Evolutionary conservation across 2,888 invertebrate species (phyloP), one percentile per base, ranked within the genome.

Genomic region (Taphrorychus bicolor): DNA sequence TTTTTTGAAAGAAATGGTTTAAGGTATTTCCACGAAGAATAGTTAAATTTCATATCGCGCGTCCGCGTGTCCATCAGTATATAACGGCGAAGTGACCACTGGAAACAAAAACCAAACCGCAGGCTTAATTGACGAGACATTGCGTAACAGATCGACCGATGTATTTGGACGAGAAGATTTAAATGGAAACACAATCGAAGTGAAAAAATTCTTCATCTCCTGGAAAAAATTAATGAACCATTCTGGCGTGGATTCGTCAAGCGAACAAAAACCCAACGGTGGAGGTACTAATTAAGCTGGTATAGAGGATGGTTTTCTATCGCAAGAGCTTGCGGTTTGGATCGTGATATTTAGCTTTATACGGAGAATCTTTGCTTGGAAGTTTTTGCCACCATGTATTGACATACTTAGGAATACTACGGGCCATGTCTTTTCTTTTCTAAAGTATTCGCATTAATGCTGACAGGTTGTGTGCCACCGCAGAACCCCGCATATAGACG

Each of bases 211-310:
- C 53, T 45, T 53, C 49, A 40, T 56, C 49, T 59, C 54, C 23
- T 17, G 40, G 59, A 59, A 66, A 66, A 65, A 66, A 66, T 32
- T 66, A 59, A 56, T 66, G 59, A 66, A 66, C 65, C 65, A 42
- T 66, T 66, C 59, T 66, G 19, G 65, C 65, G 58, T 66, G 64
- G 58, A 59, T 65, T 59, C 32, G 51, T 65, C 18, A 53, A 57
- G 49, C 57, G 45, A 52, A 64, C 41, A 57, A 59, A 54, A 64
- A 58, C 41, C 22, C 16, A 59, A 59, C 42, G 42, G 41, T 52
- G 14, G 51, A 64, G 52, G 57, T 21, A 48, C 53, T 54, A 59
- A 59, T 65, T 65, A 66, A 59, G 32, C 53, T 49, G 52, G 51
- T 24, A 59, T 59, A 51, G n/a, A n/a, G 64, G 45, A 53, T n/a